A percentile compares a stretch with the other conserved stretches of the same genome.
phyloP scores from a whole-genome alignment of 2,797 vertebrate species.

The Schizothorax lantsangensis region DNA sequence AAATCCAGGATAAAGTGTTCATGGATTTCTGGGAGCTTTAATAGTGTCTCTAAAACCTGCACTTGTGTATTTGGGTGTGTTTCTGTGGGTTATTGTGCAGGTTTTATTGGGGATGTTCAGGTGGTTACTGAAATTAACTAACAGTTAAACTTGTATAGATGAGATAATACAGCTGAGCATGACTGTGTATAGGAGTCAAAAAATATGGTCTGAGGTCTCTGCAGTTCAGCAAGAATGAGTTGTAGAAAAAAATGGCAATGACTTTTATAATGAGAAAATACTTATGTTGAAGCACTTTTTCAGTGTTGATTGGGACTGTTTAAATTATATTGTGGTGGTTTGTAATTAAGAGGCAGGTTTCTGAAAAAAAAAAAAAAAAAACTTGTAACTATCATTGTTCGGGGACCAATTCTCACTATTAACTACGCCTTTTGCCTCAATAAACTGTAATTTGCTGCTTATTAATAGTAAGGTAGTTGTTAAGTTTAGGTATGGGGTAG shows the following conservation, averaged over 20 bases:
- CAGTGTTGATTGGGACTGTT: not conserved
- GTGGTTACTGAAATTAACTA: constrained; percentile 76
- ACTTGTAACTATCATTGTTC: not conserved
- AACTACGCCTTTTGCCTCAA: not conserved
- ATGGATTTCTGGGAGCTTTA: constrained; percentile 73
- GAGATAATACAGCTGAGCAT: constrained; percentile 80
- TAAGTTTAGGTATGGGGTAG: not conserved
- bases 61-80: constrained; percentile 5
- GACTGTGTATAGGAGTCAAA: constrained; percentile 15
- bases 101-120: constrained; percentile 82
- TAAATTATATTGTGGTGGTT: not conserved
- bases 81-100: constrained; percentile 74
- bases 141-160: constrained; percentile 79
- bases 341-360: not conserved
- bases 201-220: not conserved
- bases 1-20: constrained; percentile 81
- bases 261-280: not conserved
- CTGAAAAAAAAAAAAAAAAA: too few relatives aligned
- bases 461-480: not conserved
- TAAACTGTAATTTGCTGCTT: not conserved
- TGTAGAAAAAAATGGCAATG: not conserved
- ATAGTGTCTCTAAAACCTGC: constrained; percentile 75
- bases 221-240: not conserved
- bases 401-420: not conserved
- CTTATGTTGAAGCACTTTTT: not conserved